Evolutionary conservation across 2,888 invertebrate species (phyloP), one percentile per base, ranked within the genome.

Genomic region (Morpho deidamia): DNA sequence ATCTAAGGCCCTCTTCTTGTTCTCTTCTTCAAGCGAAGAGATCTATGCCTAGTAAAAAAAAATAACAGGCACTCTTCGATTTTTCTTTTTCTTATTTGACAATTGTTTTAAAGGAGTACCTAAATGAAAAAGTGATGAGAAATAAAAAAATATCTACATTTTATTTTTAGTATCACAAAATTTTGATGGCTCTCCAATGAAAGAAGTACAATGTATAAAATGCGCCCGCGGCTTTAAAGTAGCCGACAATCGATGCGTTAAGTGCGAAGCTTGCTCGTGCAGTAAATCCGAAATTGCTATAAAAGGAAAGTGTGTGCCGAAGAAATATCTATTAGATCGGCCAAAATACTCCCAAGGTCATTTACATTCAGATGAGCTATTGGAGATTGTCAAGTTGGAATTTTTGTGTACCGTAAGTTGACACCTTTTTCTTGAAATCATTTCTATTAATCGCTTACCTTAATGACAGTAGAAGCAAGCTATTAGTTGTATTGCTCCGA

Each of bases 151-250:
- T n/a, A n/a, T n/a, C 34, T 10, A 10, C 2, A 39, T 42, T 35
- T 23, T 37, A 41, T 37, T 62, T 61, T 8, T 60, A 89, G 89
- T 86, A 1, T 85, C 88, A 0, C 83, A 83, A 70, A 84, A 84
- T 62, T 63, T 78, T 9, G 86, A 89, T 57, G 88, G 88, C 1
- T 79, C 86, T 0, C 73, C 83, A 7, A 69, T 78, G 61, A 85
- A 79, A 59, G 88, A 86, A 53, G 82, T 86, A 0, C 72, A 77
- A n/a, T 89, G 88, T 60, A 71, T 86, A 2, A 86, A 81, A 63
- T 89, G 89, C 58, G 74, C 80, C 0, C 76, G 79, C 8, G 87
- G 86, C 0, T 86, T 70, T 62, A 78, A 64, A 45, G 67, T 72
- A 0, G 51, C 59, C 8, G 63, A 63, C 53, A 82, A 84, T 59